A percentile compares a stretch with the other conserved stretches of the same genome.
These are phyloP conservation scores for Fukomys damarensis DNA, from an alignment of 2,113 vertebrate species.

Conservation along the genomic window DNA sequence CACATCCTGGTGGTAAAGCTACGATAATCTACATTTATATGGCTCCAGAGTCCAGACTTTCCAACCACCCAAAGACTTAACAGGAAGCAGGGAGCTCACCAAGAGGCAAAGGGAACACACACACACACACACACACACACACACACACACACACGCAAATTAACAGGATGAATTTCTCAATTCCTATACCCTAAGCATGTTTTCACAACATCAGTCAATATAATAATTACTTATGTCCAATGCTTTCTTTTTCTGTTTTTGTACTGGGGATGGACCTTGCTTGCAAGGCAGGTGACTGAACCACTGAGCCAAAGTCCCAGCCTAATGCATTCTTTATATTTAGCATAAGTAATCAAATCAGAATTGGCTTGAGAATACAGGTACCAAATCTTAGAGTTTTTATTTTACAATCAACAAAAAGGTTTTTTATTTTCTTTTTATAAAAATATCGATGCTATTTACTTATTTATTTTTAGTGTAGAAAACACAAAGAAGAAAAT, in stretches of 20 bases:
- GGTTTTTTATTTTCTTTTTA: neutral
- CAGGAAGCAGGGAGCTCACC: neutral
- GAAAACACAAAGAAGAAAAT: neutral
- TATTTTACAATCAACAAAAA: slow-evolving; percentile 27
- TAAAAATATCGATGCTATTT: neutral
- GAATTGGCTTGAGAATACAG: neutral
- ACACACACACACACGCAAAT: neutral
- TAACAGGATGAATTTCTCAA: neutral
- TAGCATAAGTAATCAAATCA: neutral
- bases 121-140: neutral
- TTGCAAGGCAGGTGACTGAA: too few relatives aligned
- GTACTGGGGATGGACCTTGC: too few relatives aligned
- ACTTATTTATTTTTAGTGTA: neutral
- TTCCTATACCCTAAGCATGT: neutral
- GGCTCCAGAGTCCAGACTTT: neutral
- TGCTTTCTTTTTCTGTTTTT: neutral
- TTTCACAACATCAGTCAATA: neutral
- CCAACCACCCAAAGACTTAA: neutral
- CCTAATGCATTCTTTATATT: neutral
- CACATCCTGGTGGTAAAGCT: neutral
- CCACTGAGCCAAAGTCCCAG: too few relatives aligned
- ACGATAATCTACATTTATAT: neutral
- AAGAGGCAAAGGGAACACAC: neutral
- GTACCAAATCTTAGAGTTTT: neutral
- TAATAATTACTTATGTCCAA: neutral